phyloP scores from a whole-genome alignment of 1,140 invertebrate genomes.

The Druon quercuslanigerum region DNA sequence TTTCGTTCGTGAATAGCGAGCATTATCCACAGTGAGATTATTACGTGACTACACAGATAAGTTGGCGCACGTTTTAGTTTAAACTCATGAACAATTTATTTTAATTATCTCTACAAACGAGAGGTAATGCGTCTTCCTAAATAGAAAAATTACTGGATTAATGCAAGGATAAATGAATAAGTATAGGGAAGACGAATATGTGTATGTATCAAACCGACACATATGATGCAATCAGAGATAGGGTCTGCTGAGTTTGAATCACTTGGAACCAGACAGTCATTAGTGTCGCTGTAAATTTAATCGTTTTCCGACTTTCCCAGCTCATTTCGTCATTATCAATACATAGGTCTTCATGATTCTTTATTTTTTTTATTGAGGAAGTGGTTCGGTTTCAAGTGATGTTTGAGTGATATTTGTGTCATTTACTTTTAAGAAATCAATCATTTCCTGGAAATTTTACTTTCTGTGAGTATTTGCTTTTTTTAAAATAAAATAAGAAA shows the following conservation, averaged over 20 bases:
- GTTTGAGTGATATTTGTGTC: too few relatives aligned
- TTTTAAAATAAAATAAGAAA: too few relatives aligned
- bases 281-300: not conserved
- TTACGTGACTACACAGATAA: slow-evolving; percentile 3
- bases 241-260: not conserved
- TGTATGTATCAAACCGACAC: not conserved
- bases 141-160: slow-evolving; percentile 15
- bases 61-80: not conserved
- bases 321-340: not conserved
- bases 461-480: too few relatives aligned
- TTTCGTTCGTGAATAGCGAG: not conserved
- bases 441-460: too few relatives aligned
- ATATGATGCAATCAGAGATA: slow-evolving; percentile 21
- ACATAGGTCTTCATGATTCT: too few relatives aligned
- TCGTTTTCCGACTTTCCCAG: not conserved
- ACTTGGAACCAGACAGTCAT: not conserved
- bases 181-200: not conserved
- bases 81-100: too few relatives aligned
- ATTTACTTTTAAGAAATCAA: too few relatives aligned
- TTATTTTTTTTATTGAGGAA: too few relatives aligned
- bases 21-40: not conserved
- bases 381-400: too few relatives aligned
- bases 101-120: not conserved
- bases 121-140: not conserved
- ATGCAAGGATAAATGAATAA: not conserved